These are phyloP conservation scores for Goniozus legneri DNA, from an alignment of 1,140 invertebrate genomes.

Conservation along the genomic window DNA sequence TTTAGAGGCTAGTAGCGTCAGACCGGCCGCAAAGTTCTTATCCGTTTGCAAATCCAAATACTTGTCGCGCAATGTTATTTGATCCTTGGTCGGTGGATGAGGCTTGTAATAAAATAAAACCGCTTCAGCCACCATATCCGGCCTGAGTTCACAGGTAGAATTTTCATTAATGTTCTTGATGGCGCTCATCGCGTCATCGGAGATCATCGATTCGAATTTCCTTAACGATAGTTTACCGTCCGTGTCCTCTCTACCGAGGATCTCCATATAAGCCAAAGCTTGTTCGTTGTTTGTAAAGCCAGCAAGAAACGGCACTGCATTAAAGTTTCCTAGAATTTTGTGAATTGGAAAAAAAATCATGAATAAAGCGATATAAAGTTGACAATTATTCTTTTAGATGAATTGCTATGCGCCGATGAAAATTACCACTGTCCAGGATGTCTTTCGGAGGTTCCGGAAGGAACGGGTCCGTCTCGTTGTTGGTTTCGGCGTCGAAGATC, in stretches of 20 bases:
- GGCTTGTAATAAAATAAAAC: conserved; percentile 72
- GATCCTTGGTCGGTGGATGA: conserved; percentile 60
- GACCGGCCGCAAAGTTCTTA: conserved; percentile 68
- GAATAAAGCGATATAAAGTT: background rate
- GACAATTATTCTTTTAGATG: background rate
- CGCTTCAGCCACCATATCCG: conserved; percentile 68
- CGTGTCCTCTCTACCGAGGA: conserved; percentile 56
- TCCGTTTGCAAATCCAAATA: conserved; percentile 70
- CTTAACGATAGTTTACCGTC: conserved; percentile 53
- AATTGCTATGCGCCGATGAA: background rate
- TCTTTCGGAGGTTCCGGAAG: conserved; percentile 63
- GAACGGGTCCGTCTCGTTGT: conserved; percentile 64
- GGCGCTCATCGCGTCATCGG: conserved; percentile 54
- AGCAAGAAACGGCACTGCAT: conserved; percentile 65
- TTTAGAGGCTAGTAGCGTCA: conserved; percentile 63
- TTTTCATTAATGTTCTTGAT: conserved; percentile 55
- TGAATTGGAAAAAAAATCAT: background rate
- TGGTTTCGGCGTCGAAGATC: conserved; percentile 67
- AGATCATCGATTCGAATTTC: conserved; percentile 62
- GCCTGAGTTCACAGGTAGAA: conserved; percentile 63
- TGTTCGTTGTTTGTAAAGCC: conserved; percentile 79
- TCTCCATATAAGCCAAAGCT: conserved; percentile 55
- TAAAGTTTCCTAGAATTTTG: conserved; percentile 42
- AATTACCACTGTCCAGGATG: conserved; percentile 56
- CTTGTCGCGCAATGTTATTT: conserved; percentile 56